Conservation (phyloP, 2,113 vertebrate species). For the Panurus biarmicus region DNA sequence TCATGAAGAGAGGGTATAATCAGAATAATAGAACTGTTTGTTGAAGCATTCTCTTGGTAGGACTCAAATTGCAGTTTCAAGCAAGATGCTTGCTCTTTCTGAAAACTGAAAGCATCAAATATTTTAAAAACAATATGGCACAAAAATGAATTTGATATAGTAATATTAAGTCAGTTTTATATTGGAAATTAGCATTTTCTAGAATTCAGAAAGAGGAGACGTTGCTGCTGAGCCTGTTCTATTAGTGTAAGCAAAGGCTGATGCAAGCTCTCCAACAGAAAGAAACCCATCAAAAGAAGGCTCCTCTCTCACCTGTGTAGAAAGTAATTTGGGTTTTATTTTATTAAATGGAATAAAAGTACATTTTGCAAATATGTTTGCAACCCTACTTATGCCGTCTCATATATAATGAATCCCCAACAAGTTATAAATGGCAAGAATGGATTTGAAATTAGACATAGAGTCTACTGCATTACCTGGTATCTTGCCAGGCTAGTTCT, state of each 20-base stretch:
- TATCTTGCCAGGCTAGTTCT: not conserved
- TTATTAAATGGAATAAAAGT: not conserved
- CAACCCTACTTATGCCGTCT: not conserved
- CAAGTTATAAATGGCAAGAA: not conserved
- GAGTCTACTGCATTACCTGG: not conserved
- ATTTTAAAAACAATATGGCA: not conserved
- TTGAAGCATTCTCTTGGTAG: not conserved
- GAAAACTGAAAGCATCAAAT: not conserved
- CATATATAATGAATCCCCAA: not conserved
- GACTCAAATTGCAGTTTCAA: not conserved
- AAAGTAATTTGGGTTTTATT: not conserved
- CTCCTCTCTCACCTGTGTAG: not conserved
- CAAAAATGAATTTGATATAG: not conserved
- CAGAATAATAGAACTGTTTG: not conserved
- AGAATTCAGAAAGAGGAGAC: not conserved
- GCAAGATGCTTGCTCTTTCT: not conserved
- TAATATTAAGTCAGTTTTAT: not conserved
- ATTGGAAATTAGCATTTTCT: not conserved
- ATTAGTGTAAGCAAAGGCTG: not conserved
- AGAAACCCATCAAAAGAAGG: not conserved
- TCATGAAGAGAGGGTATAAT: conserved; percentile 21
- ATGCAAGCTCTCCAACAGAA: not conserved
- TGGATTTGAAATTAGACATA: not conserved
- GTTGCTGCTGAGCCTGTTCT: not conserved
- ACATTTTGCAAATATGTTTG: not conserved